Conservation (phyloP, 2,888 invertebrate species). For the Endotricha flammealis region DNA sequence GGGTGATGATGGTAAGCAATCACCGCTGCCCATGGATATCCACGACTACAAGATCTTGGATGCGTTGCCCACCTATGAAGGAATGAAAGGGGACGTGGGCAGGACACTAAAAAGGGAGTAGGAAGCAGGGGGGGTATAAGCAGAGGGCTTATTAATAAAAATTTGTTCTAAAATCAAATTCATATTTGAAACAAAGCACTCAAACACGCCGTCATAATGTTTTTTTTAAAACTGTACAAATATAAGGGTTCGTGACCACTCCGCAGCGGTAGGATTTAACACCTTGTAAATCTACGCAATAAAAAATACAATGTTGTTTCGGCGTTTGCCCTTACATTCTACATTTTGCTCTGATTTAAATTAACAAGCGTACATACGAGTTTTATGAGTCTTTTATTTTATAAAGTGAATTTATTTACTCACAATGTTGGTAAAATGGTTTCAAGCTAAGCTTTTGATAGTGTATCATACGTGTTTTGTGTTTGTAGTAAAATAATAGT, state of each 20-base stretch:
- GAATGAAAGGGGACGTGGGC: no score
- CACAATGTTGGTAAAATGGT: neutral
- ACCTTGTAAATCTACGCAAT: conserved; percentile 64
- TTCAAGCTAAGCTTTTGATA: neutral
- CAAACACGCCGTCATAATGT: conserved; percentile 10
- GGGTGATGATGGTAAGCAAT: no score
- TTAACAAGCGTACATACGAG: conserved; percentile 23
- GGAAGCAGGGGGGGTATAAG: no score
- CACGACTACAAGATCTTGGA: no score
- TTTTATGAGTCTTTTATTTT: conserved; percentile 12
- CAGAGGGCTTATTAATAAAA: no score
- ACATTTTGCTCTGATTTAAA: conserved; percentile 34
- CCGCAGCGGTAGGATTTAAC: conserved; percentile 50
- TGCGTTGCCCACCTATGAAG: no score
- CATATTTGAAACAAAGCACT: neutral
- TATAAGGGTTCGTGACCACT: conserved; percentile 54
- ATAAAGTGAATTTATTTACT: conserved; percentile 9
- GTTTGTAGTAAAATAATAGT: no score
- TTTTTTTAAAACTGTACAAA: conserved; percentile 24
- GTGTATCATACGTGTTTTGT: no score
- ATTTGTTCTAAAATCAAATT: neutral
- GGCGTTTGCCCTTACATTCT: conserved; percentile 35
- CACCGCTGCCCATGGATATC: no score
- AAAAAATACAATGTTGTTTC: conserved; percentile 67
- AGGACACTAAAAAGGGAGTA: no score